Base-by-base conservation (phyloP, 2,113 vertebrate genomes). In the Oenanthe oenanthe region DNA sequence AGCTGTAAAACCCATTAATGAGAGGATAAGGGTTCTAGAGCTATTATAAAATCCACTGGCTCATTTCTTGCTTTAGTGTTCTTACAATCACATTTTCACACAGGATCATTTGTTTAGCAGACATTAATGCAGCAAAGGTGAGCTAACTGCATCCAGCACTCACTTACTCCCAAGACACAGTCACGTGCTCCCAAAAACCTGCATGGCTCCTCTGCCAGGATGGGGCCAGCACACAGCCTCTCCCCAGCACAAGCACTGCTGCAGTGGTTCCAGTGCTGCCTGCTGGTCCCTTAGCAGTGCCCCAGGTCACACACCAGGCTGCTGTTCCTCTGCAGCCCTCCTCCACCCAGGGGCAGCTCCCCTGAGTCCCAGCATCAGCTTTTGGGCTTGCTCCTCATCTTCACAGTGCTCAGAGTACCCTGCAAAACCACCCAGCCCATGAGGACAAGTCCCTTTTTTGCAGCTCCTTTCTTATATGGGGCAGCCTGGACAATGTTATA, bases 1-100 rank as follows among this genome's bases (percentile, higher is more conserved):
- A 29, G 83, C 80, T 95, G 56, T 71, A 93, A 96, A 92, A 75
- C 50, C 57, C 60, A 57, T 63, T 94, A 87, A 95, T 56, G 79
- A 94, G 51, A 71, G 21, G 43, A 84, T 80, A 84, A 86, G 80
- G 45, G 56, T 79, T 88, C 61, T 63, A 51, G 77, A 91, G 42
- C 57, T 84, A 24, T 93, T 95, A 85, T 1, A 3, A 65, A 96
- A 93, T 38, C 68, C 76, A 84, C 43, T 42, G 66, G 43, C 53
- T 93, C 61, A 22, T 86, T 92, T 75, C 65, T 90, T 83, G 77
- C 72, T 90, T 92, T 21, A 63, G 36, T 38, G 10, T 34, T 77
- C 91, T 89, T 38, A 82, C 53, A 71, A 78, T 84, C 87, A 73
- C 67, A 3, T 92, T 77, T 78, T 51, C 36, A 34, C 83, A 84